These are phyloP conservation scores for Cynodonichthys magdalenae DNA, from an alignment of 2,797 vertebrate genomes.

Conservation along the genomic window DNA sequence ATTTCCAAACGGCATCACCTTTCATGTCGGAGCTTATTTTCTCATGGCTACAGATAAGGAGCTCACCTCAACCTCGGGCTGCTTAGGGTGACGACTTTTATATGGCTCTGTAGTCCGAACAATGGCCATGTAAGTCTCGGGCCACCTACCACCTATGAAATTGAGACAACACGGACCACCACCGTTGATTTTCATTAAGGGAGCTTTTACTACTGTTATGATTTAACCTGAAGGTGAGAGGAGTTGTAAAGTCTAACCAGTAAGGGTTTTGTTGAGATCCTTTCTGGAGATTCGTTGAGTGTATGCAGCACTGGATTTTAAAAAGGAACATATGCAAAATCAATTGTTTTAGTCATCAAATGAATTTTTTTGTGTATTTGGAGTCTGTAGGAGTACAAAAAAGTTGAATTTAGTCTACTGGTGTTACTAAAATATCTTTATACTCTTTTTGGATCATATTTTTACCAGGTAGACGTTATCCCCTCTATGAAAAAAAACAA, in stretches of 20 bases:
- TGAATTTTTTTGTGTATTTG: too few species aligned
- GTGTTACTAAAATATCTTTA: too few species aligned
- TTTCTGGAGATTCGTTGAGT: too few species aligned
- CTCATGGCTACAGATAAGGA: constrained; percentile 57
- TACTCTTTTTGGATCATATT: too few species aligned
- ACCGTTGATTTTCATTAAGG: constrained; percentile 28
- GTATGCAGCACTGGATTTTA: too few species aligned
- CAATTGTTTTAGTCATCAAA: too few species aligned
- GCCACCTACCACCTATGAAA: constrained; percentile 21
- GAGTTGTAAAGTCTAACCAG: constrained; percentile 3
- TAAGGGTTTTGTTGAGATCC: background rate
- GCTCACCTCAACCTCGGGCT: constrained; percentile 47
- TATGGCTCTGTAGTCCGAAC: background rate
- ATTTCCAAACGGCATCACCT: constrained; percentile 76
- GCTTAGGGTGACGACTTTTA: background rate
- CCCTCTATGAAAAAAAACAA: too few species aligned
- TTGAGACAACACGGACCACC: constrained; percentile 16
- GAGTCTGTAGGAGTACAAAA: too few species aligned
- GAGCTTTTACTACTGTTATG: constrained; percentile 8
- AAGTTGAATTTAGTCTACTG: too few species aligned
- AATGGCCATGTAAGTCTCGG: constrained; percentile 5
- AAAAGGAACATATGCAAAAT: too few species aligned
- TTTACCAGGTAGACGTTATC: too few species aligned
- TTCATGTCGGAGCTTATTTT: constrained; percentile 67
- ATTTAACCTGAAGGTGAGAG: constrained; percentile 23